A percentile compares a stretch with the other conserved stretches of the same genome.
These are phyloP conservation scores for Plagodis dolabraria DNA, from an alignment of 2,888 invertebrate species.

Conservation along the genomic window DNA sequence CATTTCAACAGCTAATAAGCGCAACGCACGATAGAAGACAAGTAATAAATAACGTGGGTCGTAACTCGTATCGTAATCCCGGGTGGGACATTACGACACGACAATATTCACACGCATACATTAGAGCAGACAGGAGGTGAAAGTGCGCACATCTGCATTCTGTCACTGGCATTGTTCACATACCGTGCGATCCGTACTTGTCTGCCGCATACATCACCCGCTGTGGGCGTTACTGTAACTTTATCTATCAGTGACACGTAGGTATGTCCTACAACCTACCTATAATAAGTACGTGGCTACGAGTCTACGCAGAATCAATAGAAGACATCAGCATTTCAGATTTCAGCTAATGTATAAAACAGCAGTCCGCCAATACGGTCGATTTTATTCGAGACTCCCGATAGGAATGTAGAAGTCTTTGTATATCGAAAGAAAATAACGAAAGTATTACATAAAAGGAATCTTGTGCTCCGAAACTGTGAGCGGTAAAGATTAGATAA, in stretches of 20 bases:
- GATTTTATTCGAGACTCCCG: constrained; percentile 22
- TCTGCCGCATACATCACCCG: constrained; percentile 35
- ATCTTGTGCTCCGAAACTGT: constrained; percentile 44
- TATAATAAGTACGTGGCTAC: too few species aligned
- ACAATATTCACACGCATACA: constrained; percentile 59
- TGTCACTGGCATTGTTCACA: constrained; percentile 47
- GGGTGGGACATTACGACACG: constrained; percentile 57
- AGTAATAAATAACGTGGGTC: constrained; percentile 45
- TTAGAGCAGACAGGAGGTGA: constrained; percentile 60
- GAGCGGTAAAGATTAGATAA: constrained; percentile 54
- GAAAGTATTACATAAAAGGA: constrained; percentile 30
- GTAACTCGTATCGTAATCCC: constrained; percentile 36
- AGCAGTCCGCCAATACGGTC: constrained; percentile 11
- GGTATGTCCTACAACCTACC: constrained; percentile 1
- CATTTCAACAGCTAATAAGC: constrained; percentile 39
- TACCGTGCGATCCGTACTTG: constrained; percentile 43
- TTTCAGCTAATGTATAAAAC: constrained; percentile 32
- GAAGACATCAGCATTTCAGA: constrained; percentile 16
- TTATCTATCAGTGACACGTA: constrained; percentile 37
- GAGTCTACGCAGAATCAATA: constrained; percentile 18
- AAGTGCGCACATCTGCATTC: constrained; percentile 69
- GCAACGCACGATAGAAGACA: constrained; percentile 43
- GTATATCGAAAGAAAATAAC: not conserved
- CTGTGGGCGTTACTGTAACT: constrained; percentile 57
- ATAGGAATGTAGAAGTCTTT: constrained; percentile 8